Percentiles rank a stretch among this genome's conserved stretches.
Evolutionary conservation across 2,113 vertebrate species (phyloP).

Genomic region (Brachirus orientalis): DNA sequence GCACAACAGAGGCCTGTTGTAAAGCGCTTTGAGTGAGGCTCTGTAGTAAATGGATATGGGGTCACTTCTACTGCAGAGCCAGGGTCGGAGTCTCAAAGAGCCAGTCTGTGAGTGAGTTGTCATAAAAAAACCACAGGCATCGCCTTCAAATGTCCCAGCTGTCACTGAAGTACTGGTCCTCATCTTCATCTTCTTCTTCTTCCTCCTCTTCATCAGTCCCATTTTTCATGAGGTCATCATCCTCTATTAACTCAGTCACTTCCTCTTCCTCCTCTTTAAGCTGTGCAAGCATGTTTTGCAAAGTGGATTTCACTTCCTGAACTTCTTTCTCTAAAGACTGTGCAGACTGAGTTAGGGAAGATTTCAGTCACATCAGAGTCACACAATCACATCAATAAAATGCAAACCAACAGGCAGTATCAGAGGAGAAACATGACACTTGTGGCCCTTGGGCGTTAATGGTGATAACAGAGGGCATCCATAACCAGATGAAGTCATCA

Average conservation of each 20-base stretch:
- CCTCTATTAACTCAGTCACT: constrained; percentile 59
- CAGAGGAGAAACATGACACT: constrained; percentile 24
- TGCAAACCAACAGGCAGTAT: constrained; percentile 18
- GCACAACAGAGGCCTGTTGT: constrained; percentile 39
- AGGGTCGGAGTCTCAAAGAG: constrained; percentile 53
- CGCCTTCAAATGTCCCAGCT: constrained; percentile 85
- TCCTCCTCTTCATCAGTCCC: constrained; percentile 55
- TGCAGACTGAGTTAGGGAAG: constrained; percentile 85
- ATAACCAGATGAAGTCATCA: constrained; percentile 71
- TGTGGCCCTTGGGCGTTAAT: constrained; percentile 46
- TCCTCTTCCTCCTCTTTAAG: constrained; percentile 69
- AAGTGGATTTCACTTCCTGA: constrained; percentile 86
- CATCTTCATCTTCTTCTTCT: constrained; percentile 35
- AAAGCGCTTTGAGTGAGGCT: constrained; percentile 30
- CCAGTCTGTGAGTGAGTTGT: constrained; percentile 27
- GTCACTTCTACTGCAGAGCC: constrained; percentile 46
- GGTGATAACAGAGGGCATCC: constrained; percentile 32
- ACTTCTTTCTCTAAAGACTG: constrained; percentile 89
- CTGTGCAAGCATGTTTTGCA: constrained; percentile 75
- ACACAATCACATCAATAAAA: not conserved
- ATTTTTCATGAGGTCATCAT: constrained; percentile 63
- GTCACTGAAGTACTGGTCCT: constrained; percentile 85
- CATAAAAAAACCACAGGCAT: constrained; percentile 51
- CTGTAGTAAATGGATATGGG: constrained; percentile 58
- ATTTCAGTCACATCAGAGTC: not conserved